phyloP scores from a whole-genome alignment of 2,888 invertebrate species.

The Yponomeuta cagnagella region DNA sequence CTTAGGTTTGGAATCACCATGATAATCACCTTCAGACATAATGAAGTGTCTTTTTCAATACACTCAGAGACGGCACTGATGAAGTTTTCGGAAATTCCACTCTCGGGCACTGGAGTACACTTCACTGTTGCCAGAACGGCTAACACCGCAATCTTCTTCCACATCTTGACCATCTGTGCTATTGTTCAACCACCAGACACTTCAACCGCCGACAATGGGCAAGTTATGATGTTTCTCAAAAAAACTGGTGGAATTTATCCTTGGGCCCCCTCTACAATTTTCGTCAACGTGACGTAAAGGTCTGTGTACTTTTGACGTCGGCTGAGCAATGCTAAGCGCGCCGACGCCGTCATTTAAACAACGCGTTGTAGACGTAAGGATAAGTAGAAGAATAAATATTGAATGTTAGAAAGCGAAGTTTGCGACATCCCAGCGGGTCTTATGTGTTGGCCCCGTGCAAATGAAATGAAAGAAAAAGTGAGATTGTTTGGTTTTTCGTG shows the following conservation, averaged over 20 bases:
- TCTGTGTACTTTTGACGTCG: conserved; percentile 54
- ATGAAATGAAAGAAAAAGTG: conserved; percentile 74
- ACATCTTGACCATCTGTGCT: conserved; percentile 39
- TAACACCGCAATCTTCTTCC: conserved; percentile 49
- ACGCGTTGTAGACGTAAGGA: conserved; percentile 46
- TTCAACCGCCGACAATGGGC: conserved; percentile 52
- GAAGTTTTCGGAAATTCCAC: conserved; percentile 59
- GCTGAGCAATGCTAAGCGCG: conserved; percentile 44
- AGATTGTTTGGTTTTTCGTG: conserved; percentile 67
- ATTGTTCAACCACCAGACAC: conserved; percentile 29
- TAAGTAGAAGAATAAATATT: conserved; percentile 75
- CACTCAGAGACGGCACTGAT: conserved; percentile 73
- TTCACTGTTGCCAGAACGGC: conserved; percentile 57
- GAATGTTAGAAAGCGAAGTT: conserved; percentile 71
- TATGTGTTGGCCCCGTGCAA: conserved; percentile 48
- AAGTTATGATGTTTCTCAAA: conserved; percentile 65
- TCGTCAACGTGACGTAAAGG: conserved; percentile 55
- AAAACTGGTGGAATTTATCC: conserved; percentile 70
- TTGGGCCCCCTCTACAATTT: conserved; percentile 54
- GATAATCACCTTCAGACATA: conserved; percentile 78
- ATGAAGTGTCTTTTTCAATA: conserved; percentile 72
- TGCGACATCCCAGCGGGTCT: conserved; percentile 51
- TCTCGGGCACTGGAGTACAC: conserved; percentile 57
- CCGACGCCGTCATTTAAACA: conserved; percentile 33
- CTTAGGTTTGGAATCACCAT: conserved; percentile 2